A percentile compares a stretch with the other conserved stretches of the same genome.
Evolutionary conservation across 2,888 invertebrate species (phyloP).

Genomic region (Ennomos erosarius): DNA sequence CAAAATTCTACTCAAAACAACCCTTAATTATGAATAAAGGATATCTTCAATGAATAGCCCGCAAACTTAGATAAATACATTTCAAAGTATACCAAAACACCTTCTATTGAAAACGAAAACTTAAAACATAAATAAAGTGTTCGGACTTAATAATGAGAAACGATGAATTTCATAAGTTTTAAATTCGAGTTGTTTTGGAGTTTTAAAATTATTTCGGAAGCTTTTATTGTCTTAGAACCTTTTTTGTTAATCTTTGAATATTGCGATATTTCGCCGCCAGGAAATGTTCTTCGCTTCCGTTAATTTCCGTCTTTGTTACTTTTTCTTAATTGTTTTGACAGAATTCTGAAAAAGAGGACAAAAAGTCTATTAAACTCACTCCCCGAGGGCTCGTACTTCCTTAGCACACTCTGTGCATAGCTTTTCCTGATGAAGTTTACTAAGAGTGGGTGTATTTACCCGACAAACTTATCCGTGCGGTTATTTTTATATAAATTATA

Average conservation of each 20-base stretch:
- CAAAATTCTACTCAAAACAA: no score
- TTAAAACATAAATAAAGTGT: conserved; percentile 19
- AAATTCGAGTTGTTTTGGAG: conserved; percentile 22
- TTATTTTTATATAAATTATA: no score
- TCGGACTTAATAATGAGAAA: conserved; percentile 29
- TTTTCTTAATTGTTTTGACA: conserved; percentile 8
- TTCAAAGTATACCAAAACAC: conserved; percentile 12
- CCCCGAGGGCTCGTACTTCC: no score
- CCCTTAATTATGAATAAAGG: no score
- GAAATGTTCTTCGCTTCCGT: conserved; percentile 1
- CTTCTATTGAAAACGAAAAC: conserved; percentile 9
- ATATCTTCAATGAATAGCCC: no score
- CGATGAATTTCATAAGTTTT: conserved; percentile 36
- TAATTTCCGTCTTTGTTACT: conserved; percentile 1
- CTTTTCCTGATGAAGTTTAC: no score
- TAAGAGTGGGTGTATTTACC: no score
- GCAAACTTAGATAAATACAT: conserved; percentile 6
- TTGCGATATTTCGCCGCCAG: conserved; percentile 8
- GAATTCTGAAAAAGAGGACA: neutral
- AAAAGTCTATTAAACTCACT: no score
- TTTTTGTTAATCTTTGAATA: conserved; percentile 21
- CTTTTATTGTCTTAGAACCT: conserved; percentile 28
- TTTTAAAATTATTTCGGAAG: conserved; percentile 15
- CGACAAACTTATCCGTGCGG: no score
- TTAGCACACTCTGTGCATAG: no score